Base-by-base conservation (phyloP, 2,888 invertebrate genomes). In the Drosophila pseudotalamancana region DNA sequence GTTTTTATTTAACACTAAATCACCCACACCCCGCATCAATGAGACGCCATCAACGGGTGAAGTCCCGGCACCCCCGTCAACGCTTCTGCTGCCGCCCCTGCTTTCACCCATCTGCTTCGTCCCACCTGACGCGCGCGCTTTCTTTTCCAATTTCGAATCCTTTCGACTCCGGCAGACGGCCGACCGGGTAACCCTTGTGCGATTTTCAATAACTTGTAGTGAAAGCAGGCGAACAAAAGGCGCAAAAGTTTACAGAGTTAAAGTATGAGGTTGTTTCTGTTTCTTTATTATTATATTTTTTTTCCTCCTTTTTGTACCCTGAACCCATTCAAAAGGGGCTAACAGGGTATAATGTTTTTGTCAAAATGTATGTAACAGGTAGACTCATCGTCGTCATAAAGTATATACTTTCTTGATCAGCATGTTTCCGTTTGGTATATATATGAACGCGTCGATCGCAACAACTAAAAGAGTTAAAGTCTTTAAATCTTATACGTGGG, bases 1-100 rank as follows among this genome's bases (percentile, higher is more conserved):
- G 85, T 85, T 87, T 85, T 85, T 85, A 85, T 85, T 85, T 87
- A 85, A 85, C 85, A 85, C 87, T 85, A 85, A 85, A 85, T 85
- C 87, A 85, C 84, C 87, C 84, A 84, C 82, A 79, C 79, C 76
- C 67, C 32, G 35, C 66, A 59, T 53, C 63, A 73, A 73, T 62
- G 74, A 73, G 74, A 62, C 64, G 57, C 50, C 59, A 60, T 42
- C 57, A 64, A 43, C 61, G 42, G 42, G 29, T 12, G 25, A 18
- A 34, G n/a, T 12, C 11, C 6, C 11, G n/a, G 4, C 11, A 6
- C n/a, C 19, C 21, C 25, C 23, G 19, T 35, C 34, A 12, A 6
- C 9, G 8, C 25, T 25, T 25, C 9, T 25, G 25, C 9, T 9
- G 25, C 25, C 9, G 6, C 9, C 25, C 9, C 9, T 2, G 25